phyloP scores from a whole-genome alignment of 2,797 vertebrate species.

The Sebastes melanostomus region DNA sequence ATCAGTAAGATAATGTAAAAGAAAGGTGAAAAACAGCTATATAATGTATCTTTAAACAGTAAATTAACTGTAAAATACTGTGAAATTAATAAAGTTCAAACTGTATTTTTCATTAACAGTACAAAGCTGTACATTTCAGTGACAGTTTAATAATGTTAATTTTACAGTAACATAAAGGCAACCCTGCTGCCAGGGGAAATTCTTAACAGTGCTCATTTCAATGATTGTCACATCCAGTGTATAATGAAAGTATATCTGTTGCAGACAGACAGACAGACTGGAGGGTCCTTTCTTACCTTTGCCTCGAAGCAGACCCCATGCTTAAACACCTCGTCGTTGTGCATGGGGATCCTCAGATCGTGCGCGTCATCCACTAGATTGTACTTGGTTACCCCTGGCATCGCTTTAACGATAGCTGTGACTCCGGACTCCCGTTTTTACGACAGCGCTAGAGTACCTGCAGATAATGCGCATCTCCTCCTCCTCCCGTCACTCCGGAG shows the following conservation, averaged over 20 bases:
- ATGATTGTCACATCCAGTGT: not conserved
- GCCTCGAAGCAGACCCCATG: slow-evolving; percentile 96
- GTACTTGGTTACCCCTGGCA: slow-evolving; percentile 95
- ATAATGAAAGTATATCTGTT: slow-evolving; percentile 37
- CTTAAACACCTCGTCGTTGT: slow-evolving; percentile 96
- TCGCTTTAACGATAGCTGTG: slow-evolving; percentile 56
- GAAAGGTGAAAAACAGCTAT: too few species aligned
- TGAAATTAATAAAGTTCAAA: too few species aligned
- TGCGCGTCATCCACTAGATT: slow-evolving; percentile 94
- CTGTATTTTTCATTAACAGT: too few species aligned
- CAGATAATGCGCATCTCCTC: slow-evolving; percentile 66
- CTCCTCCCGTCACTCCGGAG: slow-evolving; percentile 50
- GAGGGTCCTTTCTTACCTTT: slow-evolving; percentile 85
- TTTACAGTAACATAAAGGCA: too few species aligned
- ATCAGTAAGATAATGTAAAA: too few species aligned
- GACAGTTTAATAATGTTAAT: too few species aligned
- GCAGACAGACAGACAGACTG: slow-evolving; percentile 9
- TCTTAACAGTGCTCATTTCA: not conserved
- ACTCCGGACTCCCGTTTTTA: slow-evolving; percentile 47
- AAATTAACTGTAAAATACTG: too few species aligned
- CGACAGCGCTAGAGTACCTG: slow-evolving; percentile 63
- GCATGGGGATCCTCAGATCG: slow-evolving; percentile 92
- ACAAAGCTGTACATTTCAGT: too few species aligned
- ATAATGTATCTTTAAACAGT: too few species aligned
- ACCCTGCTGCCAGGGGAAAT: too few species aligned